Evolutionary conservation across 2,888 invertebrate genomes (phyloP), one percentile per base, ranked within the genome.

Genomic region (Oscheius sp.): DNA sequence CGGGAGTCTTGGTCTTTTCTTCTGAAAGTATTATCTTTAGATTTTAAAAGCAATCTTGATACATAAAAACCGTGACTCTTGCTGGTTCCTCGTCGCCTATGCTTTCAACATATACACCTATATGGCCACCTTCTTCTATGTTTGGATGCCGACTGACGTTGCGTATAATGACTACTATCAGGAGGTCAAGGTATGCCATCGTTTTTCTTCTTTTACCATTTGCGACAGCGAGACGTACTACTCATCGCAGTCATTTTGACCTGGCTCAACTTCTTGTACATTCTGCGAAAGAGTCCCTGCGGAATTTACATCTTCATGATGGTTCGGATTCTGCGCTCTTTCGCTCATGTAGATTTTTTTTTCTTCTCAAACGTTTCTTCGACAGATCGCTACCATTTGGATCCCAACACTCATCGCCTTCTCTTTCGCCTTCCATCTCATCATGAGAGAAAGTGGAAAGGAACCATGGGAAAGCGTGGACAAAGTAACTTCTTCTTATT

Each of bases 231-330:
- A 82, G 80, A 78, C 35, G 76, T 84, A 10, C 87, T 88, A 32
- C 87, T 87, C 68, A 78, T 87, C 47, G 88, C 87, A 13, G 85
- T 88, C 68, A 82, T 87, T 63, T 79, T 85, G 1, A 85, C 87
- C 1, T 87, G 88, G 88, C 75, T 87, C 50, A 87, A 85, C 58
- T 77, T 84, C 60, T 71, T 84, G 13, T 84, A 83, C 66, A 83
- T 83, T 21, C 60, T 84, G 63, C 60, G 84, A 57, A 84, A 84
- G 68, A 79, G 81, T n/a, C 87, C 87, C 10, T 87, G 84, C 66
- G 87, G 87, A 11, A 84, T 86, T 57, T 87, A 87, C 78, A 87
- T 88, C 55, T 80, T 88, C 79, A 87, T 87, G 87, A 87, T 87
- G 87, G 81, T 83, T n/a, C 77, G 85, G 37, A 87, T 87, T 63